Percentiles rank a stretch among this genome's conserved stretches.
Evolutionary conservation across 2,888 invertebrate species (phyloP).

Genomic region (Cephus sareptanus): DNA sequence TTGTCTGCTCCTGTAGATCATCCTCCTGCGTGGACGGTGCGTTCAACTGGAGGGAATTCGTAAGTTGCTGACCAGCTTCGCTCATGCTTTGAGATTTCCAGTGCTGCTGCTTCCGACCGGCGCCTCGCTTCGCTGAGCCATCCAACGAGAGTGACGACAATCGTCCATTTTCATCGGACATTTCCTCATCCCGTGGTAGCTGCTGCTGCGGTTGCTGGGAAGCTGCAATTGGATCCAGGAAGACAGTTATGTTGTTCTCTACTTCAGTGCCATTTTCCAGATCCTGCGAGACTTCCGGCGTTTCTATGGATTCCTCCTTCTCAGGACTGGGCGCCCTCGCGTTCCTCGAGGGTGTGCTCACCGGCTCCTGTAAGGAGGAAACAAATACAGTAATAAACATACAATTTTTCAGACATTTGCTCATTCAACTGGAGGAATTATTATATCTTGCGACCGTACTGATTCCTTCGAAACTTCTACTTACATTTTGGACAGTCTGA

Average conservation of each 20-base stretch:
- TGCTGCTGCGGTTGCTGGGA: constrained; percentile 12
- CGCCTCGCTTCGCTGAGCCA: constrained; percentile 36
- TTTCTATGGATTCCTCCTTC: constrained; percentile 37
- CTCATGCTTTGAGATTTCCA: constrained; percentile 69
- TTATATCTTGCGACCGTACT: neutral
- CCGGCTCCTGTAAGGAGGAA: constrained; percentile 40
- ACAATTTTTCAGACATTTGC: neutral
- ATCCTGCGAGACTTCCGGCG: neutral
- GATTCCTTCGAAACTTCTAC: neutral
- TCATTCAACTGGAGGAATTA: neutral
- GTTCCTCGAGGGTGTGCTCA: constrained; percentile 32
- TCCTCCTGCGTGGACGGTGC: constrained; percentile 34
- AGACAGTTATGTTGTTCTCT: constrained; percentile 41
- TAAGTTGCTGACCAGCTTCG: constrained; percentile 45
- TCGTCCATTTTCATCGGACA: constrained; percentile 12
- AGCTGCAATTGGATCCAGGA: constrained; percentile 39
- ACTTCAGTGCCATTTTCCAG: constrained; percentile 33
- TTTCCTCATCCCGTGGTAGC: constrained; percentile 8
- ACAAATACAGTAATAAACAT: neutral
- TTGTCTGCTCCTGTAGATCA: constrained; percentile 47
- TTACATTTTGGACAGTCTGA: neutral
- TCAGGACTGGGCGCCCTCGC: constrained; percentile 46
- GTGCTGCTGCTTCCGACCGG: constrained; percentile 52
- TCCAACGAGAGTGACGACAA: constrained; percentile 33
- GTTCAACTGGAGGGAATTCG: constrained; percentile 32